These are phyloP conservation scores for Sinopyrophorus schimmeli DNA, from an alignment of 2,888 invertebrate genomes.

Conservation along the genomic window DNA sequence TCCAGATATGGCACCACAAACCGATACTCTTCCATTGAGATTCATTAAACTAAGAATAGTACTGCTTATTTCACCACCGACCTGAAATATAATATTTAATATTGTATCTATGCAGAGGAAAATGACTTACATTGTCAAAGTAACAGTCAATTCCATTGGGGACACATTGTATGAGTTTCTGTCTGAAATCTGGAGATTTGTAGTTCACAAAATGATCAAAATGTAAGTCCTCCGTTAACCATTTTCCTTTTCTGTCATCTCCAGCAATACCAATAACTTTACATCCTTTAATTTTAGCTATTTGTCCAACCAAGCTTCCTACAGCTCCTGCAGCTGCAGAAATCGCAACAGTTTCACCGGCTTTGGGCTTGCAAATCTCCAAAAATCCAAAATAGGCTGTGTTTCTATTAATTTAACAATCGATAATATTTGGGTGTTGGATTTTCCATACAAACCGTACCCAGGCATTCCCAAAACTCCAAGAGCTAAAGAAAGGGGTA, in stretches of 20 bases:
- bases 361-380: conserved; percentile 71
- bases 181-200: conserved; percentile 62
- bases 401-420: too few relatives aligned
- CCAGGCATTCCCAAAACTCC: conserved; percentile 26
- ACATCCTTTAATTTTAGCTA: conserved; percentile 73
- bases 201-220: conserved; percentile 75
- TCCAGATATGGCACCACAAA: conserved; percentile 67
- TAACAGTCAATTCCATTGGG: conserved; percentile 74
- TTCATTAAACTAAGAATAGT: conserved; percentile 66
- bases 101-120: too few relatives aligned
- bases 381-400: conserved; percentile 77
- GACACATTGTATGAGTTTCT: conserved; percentile 63
- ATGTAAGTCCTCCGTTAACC: conserved; percentile 64
- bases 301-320: conserved; percentile 77
- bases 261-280: conserved; percentile 74
- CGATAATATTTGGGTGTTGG: too few relatives aligned
- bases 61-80: conserved; percentile 68
- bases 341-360: conserved; percentile 73
- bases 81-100: too few relatives aligned
- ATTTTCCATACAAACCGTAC: conserved; percentile 3
- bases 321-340: conserved; percentile 79
- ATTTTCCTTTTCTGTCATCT: conserved; percentile 69
- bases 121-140: conserved; percentile 73
- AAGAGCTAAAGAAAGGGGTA: conserved; percentile 14
- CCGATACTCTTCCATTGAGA: conserved; percentile 62